Evolutionary conservation across 2,888 invertebrate species (phyloP).

Genomic region (Calliopum simillimum): DNA sequence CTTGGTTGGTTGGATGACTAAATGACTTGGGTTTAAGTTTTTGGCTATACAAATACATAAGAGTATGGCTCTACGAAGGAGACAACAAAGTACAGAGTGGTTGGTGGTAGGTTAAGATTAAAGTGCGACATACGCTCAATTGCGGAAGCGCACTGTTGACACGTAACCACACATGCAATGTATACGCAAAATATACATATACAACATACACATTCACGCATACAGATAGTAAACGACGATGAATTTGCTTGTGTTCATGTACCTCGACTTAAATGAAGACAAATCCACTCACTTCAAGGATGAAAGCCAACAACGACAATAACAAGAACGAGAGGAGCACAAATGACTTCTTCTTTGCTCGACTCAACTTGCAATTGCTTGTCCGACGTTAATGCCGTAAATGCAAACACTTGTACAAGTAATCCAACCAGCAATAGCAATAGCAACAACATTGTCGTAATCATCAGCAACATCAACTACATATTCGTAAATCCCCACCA

Average conservation of each 20-base stretch:
- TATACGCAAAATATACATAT: not conserved
- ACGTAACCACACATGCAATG: conserved; percentile 19
- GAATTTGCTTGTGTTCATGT: too few species aligned
- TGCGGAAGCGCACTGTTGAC: conserved; percentile 29
- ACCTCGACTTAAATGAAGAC: conserved; percentile 14
- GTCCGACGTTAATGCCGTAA: conserved; percentile 22
- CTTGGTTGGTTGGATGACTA: too few species aligned
- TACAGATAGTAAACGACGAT: not conserved
- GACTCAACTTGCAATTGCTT: conserved; percentile 6
- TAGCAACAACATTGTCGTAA: not conserved
- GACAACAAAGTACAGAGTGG: not conserved
- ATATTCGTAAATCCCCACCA: not conserved
- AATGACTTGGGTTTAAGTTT: too few species aligned
- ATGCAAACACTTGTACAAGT: conserved; percentile 23
- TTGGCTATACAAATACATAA: too few species aligned
- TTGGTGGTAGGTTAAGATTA: not conserved
- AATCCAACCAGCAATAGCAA: conserved; percentile 3
- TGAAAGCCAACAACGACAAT: not conserved
- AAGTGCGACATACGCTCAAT: conserved; percentile 24
- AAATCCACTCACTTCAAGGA: conserved; percentile 28
- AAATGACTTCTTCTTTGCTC: conserved; percentile 17
- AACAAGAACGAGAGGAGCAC: not conserved
- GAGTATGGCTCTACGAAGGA: not conserved
- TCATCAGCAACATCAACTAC: not conserved
- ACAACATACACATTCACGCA: not conserved